Base-by-base conservation (phyloP, 2,888 invertebrate species). In the Drosophila prostipennis region DNA sequence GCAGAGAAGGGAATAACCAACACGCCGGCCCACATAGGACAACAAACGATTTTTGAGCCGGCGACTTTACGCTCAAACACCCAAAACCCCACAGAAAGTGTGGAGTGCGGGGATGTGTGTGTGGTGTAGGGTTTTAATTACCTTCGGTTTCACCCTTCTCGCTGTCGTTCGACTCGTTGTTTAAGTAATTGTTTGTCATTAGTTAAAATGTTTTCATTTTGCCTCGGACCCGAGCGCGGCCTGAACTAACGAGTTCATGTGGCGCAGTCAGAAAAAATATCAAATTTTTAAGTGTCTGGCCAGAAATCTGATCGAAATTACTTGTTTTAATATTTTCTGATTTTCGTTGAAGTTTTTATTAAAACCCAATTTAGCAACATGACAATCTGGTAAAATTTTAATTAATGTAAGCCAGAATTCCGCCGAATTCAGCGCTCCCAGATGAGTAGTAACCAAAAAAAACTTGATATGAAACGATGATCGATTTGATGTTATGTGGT, bases 201-300 rank as follows among this genome's bases (percentile, higher is more conserved):
- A 89, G 89, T 88, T 89, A 86, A 89, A 87, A 89, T 86, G 87
- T 88, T 88, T 82, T 79, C 78, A 86, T 89, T 88, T 88, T 80
- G 80, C 73, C 65, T 23, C 42, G 76, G 61, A 63, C 32, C 54
- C 52, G 34, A 55, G 36, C 48, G 40, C 29, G 46, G 32, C 14
- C 37, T 29, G 26, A n/a, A 26, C 37, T 10, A 16, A 5, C 46
- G 34, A 4, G 26, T 26, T 13, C 14, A 16, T 46, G 14, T 46
- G 26, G 46, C 14, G 29, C 29, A 10, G 46, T 10, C 46, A 14
- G 29, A 45, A 26, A 45, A 45, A 19, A 46, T 14, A 16, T 32
- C 11, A 16, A 11, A 32, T 46, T 46, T 16, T 16, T 11, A 16
- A 11, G 10, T 16, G 29, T 46, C 16, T 6, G 29, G 14, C 10